Conservation (phyloP, 2,797 vertebrate species). For the Melanotaenia boesemani region DNA sequence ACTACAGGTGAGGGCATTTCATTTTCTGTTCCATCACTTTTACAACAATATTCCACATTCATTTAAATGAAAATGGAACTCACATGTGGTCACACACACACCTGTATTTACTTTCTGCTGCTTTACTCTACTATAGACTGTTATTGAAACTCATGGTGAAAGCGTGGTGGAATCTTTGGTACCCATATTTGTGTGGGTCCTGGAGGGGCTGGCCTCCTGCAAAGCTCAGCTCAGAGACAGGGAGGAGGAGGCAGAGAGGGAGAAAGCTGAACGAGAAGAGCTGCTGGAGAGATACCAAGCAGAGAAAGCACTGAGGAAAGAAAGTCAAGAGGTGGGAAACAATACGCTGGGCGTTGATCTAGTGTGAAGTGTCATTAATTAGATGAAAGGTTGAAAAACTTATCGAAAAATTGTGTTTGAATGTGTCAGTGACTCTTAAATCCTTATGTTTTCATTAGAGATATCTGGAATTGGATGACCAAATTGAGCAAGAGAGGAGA, state of each 20-base stretch:
- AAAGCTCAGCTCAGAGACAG: slow-evolving; percentile 82
- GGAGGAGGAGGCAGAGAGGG: slow-evolving; percentile 80
- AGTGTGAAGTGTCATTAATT: no score
- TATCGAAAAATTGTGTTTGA: not conserved
- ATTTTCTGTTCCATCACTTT: not conserved
- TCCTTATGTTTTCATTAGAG: slow-evolving; percentile 59
- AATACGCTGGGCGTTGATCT: not conserved
- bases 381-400: not conserved
- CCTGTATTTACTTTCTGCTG: not conserved
- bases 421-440: not conserved
- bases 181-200: slow-evolving; percentile 86
- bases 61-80: not conserved
- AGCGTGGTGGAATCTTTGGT: slow-evolving; percentile 86
- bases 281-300: slow-evolving; percentile 80
- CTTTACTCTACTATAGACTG: slow-evolving; percentile 62
- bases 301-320: slow-evolving; percentile 80
- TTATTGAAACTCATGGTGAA: slow-evolving; percentile 84
- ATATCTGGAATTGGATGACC: slow-evolving; percentile 86
- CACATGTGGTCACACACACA: not conserved
- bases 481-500: slow-evolving; percentile 84
- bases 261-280: slow-evolving; percentile 78
- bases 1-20: slow-evolving; percentile 78
- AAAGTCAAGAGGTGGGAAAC: slow-evolving; percentile 83
- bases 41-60: not conserved
- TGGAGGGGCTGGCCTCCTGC: slow-evolving; percentile 84